A percentile compares a stretch with the other conserved stretches of the same genome.
Evolutionary conservation across 2,797 vertebrate species (phyloP).

Genomic region (Anguilla pacifica): DNA sequence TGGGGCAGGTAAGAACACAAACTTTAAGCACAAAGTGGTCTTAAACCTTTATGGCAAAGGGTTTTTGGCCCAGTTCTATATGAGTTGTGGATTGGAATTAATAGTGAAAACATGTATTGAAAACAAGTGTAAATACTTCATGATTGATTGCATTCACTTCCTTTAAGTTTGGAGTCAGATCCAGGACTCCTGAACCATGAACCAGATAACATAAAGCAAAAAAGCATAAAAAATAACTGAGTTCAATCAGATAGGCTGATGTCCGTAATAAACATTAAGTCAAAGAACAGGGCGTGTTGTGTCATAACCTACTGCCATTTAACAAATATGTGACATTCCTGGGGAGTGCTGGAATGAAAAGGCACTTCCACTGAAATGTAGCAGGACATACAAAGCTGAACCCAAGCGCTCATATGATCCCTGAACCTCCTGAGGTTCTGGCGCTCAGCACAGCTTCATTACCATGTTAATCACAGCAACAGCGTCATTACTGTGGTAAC

Average conservation of each 20-base stretch:
- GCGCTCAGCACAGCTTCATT: neutral
- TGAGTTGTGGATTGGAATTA: neutral
- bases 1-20: neutral
- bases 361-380: neutral
- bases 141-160: neutral
- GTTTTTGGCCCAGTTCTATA: neutral
- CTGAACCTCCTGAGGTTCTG: neutral
- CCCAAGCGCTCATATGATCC: neutral
- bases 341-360: neutral
- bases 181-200: neutral
- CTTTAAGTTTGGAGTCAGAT: neutral
- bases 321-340: neutral
- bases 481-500: too few relatives aligned
- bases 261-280: neutral
- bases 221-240: neutral
- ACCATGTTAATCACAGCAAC: too few relatives aligned
- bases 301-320: neutral
- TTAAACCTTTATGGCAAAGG: neutral
- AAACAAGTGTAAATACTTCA: neutral
- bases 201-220: neutral
- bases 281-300: neutral
- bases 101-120: neutral
- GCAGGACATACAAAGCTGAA: neutral
- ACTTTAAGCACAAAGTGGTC: neutral
- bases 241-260: neutral